phyloP scores from a whole-genome alignment of 1,140 invertebrate species.

The Drosophila micromelanica region DNA sequence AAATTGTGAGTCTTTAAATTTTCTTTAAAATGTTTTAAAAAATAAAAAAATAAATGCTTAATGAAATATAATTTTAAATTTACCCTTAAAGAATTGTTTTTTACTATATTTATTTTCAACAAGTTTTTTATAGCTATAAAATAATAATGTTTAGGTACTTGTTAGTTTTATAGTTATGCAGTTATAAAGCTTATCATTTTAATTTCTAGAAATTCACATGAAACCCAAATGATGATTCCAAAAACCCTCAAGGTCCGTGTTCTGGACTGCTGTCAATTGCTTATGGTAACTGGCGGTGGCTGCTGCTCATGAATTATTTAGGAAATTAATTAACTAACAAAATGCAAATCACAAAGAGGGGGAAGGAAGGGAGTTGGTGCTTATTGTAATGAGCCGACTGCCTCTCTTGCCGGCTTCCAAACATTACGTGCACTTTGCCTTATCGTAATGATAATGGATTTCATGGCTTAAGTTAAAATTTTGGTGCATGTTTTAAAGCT shows the following conservation, averaged over 20 bases:
- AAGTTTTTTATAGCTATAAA: too few species aligned
- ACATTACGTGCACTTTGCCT: constrained; percentile 41
- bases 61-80: too few species aligned
- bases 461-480: constrained; percentile 39
- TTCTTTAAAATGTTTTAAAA: too few species aligned
- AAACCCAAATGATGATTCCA: too few species aligned
- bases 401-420: background rate
- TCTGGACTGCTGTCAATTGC: constrained; percentile 38
- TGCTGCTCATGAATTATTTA: constrained; percentile 50
- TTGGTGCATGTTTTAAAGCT: constrained; percentile 27
- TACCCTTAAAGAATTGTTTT: too few species aligned
- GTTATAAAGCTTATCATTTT: too few species aligned
- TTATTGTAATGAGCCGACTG: constrained; percentile 4
- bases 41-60: too few species aligned
- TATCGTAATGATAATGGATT: constrained; percentile 43
- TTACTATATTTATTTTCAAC: too few species aligned
- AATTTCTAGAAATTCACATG: too few species aligned
- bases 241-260: background rate
- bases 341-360: background rate
- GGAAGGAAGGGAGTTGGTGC: background rate
- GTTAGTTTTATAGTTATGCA: too few species aligned
- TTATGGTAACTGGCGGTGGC: constrained; percentile 13
- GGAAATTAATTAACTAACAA: constrained; percentile 54
- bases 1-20: too few species aligned
- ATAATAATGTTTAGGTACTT: too few species aligned